These are phyloP conservation scores for Sebastes jordani DNA, from an alignment of 2,797 vertebrate species.

Conservation along the genomic window DNA sequence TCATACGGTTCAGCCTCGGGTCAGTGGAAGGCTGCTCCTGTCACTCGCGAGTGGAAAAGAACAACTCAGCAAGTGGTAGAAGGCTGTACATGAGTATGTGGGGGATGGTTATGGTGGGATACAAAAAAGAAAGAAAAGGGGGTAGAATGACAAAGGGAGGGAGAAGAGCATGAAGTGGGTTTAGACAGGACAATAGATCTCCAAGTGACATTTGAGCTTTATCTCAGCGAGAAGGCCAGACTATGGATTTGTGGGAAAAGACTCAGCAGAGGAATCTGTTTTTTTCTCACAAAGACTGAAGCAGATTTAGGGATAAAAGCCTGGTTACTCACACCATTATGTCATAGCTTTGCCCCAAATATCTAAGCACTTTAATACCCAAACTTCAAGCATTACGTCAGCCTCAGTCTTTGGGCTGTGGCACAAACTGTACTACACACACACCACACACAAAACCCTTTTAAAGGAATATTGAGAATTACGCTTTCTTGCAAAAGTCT, in stretches of 20 bases:
- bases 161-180: slow-evolving; percentile 54
- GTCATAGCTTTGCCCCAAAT: slow-evolving; percentile 45
- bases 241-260: slow-evolving; percentile 32
- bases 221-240: slow-evolving; percentile 16
- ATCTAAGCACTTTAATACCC: slow-evolving; percentile 23
- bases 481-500: no score
- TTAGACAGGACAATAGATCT: slow-evolving; percentile 62
- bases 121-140: not conserved
- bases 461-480: not conserved
- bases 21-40: slow-evolving; percentile 70
- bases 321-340: slow-evolving; percentile 39
- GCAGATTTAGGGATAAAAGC: slow-evolving; percentile 28
- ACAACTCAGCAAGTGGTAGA: slow-evolving; percentile 33
- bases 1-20: slow-evolving; percentile 68
- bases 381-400: slow-evolving; percentile 33
- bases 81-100: not conserved
- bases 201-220: slow-evolving; percentile 59
- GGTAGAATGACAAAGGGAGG: slow-evolving; percentile 36
- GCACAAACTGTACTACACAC: slow-evolving; percentile 3
- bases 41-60: slow-evolving; percentile 60
- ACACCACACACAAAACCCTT: not conserved
- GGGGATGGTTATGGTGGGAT: slow-evolving; percentile 43
- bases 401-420: not conserved
- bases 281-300: slow-evolving; percentile 13
- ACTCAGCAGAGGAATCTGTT: slow-evolving; percentile 32